Percentiles rank a stretch among this genome's conserved stretches.
These are phyloP conservation scores for Macropus fuliginosus DNA, from an alignment of 2,797 vertebrate genomes.

Conservation along the genomic window DNA sequence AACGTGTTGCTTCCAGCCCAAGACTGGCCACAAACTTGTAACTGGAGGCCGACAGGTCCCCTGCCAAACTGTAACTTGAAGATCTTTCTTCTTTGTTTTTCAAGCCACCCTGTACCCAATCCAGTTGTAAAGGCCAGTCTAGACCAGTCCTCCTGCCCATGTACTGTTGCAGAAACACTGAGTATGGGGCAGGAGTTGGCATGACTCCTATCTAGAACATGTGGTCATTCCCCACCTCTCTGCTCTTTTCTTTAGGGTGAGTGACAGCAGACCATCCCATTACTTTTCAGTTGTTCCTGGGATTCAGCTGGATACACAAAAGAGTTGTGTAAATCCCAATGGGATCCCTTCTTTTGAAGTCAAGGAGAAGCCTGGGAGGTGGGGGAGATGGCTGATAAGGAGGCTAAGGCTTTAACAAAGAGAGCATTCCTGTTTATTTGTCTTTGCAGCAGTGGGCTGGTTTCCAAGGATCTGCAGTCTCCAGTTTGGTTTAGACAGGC, in stretches of 20 bases:
- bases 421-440: constrained; percentile 37
- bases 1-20: neutral
- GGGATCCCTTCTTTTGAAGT: constrained; percentile 15
- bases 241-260: neutral
- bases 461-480: constrained; percentile 12
- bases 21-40: neutral
- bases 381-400: neutral
- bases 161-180: neutral
- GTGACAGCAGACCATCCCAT: neutral
- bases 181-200: neutral
- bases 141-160: neutral
- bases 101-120: neutral
- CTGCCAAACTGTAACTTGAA: neutral
- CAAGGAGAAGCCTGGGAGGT: constrained; percentile 38
- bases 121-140: neutral
- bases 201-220: neutral
- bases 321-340: neutral
- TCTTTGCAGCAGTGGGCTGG: constrained; percentile 7
- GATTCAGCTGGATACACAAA: neutral
- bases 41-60: neutral
- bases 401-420: constrained; percentile 45
- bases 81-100: neutral
- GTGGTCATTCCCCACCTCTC: neutral
- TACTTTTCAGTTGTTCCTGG: neutral
- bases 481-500: neutral